These are phyloP conservation scores for Calosoma granatense DNA, from an alignment of 1,140 invertebrate genomes.

Conservation along the genomic window DNA sequence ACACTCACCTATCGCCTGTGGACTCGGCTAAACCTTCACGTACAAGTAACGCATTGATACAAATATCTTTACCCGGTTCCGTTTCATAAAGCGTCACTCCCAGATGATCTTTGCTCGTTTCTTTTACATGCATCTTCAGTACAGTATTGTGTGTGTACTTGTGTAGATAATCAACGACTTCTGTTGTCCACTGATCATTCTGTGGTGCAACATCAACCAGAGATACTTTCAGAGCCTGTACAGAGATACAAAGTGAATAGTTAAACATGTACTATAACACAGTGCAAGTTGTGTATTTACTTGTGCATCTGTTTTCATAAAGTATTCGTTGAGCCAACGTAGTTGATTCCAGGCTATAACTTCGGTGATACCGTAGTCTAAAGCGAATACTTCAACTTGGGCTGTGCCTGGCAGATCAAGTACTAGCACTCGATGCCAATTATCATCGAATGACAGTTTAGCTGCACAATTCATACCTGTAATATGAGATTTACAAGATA, in stretches of 20 bases:
- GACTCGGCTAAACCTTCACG: neutral
- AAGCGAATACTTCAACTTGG: neutral
- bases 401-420: neutral
- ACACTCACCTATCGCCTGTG: neutral
- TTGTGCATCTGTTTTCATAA: neutral
- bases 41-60: neutral
- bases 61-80: neutral
- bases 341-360: neutral
- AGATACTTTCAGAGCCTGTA: constrained; percentile 21
- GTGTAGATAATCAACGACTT: neutral
- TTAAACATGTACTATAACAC: neutral
- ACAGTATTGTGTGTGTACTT: neutral
- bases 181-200: neutral
- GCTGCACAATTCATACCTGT: neutral
- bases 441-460: neutral
- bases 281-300: neutral
- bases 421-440: neutral
- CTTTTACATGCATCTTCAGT: neutral
- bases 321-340: neutral
- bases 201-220: constrained; percentile 25
- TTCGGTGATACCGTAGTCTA: neutral
- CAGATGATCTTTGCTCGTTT: neutral
- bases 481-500: too few relatives aligned
- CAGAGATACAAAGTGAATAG: neutral
- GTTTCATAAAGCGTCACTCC: neutral